Percentiles rank a stretch among this genome's conserved stretches.
Conservation (phyloP, 2,113 vertebrate species). For the Psephotus haematonotus region DNA sequence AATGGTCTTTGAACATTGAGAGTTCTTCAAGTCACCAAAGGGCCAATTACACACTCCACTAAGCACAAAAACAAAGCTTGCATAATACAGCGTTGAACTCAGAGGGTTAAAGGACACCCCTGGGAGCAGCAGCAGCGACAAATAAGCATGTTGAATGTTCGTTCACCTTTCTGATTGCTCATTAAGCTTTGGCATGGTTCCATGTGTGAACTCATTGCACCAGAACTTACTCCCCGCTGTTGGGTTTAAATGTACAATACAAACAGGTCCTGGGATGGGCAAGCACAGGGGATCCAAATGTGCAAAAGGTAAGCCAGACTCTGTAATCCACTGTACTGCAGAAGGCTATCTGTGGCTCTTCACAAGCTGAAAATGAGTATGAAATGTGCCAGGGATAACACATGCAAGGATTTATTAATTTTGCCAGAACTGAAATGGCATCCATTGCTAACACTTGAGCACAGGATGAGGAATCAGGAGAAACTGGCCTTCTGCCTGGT, state of each 20-base stretch:
- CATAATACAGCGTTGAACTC: slow-evolving; percentile 19
- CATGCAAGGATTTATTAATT: neutral
- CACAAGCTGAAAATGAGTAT: neutral
- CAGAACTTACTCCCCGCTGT: neutral
- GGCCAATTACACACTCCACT: slow-evolving; percentile 49
- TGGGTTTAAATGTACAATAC: neutral
- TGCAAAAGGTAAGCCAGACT: neutral
- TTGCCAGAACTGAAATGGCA: neutral
- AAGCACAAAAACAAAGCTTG: slow-evolving; percentile 22
- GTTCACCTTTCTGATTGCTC: slow-evolving; percentile 54
- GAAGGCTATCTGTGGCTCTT: neutral
- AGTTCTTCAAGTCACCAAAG: slow-evolving; percentile 17
- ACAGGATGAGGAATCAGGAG: neutral
- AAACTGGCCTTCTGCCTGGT: neutral
- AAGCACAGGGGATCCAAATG: neutral
- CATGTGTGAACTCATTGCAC: slow-evolving; percentile 33
- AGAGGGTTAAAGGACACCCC: slow-evolving; percentile 5
- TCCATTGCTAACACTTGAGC: neutral
- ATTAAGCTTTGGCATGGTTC: slow-evolving; percentile 38
- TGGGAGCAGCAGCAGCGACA: slow-evolving; percentile 17
- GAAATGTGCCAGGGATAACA: neutral
- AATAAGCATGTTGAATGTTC: slow-evolving; percentile 26
- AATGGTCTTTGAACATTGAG: slow-evolving; percentile 3
- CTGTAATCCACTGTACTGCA: neutral
- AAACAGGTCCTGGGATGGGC: neutral